Percentiles rank a stretch among this genome's conserved stretches.
Conservation (phyloP, 37 sponge, comb jelly and placozoan species). For the Tethya wilhelma region DNA sequence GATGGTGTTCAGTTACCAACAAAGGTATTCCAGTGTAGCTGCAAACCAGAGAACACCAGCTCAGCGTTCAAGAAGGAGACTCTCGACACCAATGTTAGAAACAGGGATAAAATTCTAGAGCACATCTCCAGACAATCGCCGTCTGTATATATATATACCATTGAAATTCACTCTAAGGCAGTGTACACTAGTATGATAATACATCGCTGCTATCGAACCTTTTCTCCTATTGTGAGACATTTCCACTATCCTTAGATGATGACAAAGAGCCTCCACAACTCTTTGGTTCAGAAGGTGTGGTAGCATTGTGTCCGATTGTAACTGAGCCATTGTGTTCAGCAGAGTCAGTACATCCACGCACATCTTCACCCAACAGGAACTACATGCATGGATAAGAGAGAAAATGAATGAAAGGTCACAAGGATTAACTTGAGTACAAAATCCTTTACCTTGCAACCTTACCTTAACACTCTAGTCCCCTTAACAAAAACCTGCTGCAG, state of each 20-base stretch:
- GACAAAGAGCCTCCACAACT: too few species aligned
- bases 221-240: too few species aligned
- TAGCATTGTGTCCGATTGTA: slow-evolving; percentile 3
- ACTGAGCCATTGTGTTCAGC: slow-evolving; percentile 2
- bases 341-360: slow-evolving; percentile 12
- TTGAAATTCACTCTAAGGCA: too few species aligned
- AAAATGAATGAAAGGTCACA: too few species aligned
- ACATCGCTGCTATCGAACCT: too few species aligned
- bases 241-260: too few species aligned
- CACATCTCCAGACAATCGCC: background rate
- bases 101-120: slow-evolving; percentile 10
- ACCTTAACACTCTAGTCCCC: background rate
- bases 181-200: too few species aligned
- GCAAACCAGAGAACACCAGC: slow-evolving; percentile 21
- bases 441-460: background rate
- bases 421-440: background rate
- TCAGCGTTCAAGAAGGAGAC: too few species aligned
- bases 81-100: background rate
- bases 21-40: slow-evolving; percentile 53
- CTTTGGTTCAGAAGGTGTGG: too few species aligned
- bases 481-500: background rate
- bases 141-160: background rate
- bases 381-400: too few species aligned
- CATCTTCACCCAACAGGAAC: slow-evolving; percentile 14
- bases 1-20: too few species aligned